Evolutionary conservation across 2,888 invertebrate species (phyloP), one percentile per base, ranked within the genome.

Genomic region (Exephanes ischioxanthus): DNA sequence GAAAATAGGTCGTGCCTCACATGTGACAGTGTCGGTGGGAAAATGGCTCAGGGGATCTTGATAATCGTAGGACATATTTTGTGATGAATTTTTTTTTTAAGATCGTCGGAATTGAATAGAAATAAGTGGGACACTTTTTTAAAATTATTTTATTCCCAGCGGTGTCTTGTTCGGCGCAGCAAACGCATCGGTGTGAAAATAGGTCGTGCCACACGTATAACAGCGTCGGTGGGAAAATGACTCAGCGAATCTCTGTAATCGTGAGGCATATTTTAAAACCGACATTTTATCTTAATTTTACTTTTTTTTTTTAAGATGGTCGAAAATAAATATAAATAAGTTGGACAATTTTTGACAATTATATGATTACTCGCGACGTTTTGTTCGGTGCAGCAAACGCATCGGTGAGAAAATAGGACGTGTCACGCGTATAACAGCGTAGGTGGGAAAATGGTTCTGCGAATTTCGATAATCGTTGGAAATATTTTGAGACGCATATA

Each of bases 71-170:
- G 5, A 41, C 45, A 45, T 45, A 45, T 16, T 16, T 45, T 14
- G 16, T 26, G 14, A 58, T 4, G 1, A 9, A 1, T 26, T 22
- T 14, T 22, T 26, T 53, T 53, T 51, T 11, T 30, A 9, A 9
- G 22, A 22, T 16, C 4, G 53, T 53, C 6, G 33, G 5, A 33
- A 33, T 5, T 5, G 6, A 33, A 5, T 4, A 33, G 5, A 33
- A 33, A 33, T 5, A 33, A 33, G 33, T 33, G 0, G 33, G 33
- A 33, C 33, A 5, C 0, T 33, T 33, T 33, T 5, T 33, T 0
- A 33, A 4, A 81, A 82, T 84, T 81, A 84, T 81, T 84, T 84
- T 55, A 73, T 81, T 58, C 66, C 71, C 41, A n/a, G 72, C 14
- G 5, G 9, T 14, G 72, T 14, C 11, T 55, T 22, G 11, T 11